phyloP scores from a whole-genome alignment of 2,888 invertebrate species.

The Mesorhabditis spiculigera region DNA sequence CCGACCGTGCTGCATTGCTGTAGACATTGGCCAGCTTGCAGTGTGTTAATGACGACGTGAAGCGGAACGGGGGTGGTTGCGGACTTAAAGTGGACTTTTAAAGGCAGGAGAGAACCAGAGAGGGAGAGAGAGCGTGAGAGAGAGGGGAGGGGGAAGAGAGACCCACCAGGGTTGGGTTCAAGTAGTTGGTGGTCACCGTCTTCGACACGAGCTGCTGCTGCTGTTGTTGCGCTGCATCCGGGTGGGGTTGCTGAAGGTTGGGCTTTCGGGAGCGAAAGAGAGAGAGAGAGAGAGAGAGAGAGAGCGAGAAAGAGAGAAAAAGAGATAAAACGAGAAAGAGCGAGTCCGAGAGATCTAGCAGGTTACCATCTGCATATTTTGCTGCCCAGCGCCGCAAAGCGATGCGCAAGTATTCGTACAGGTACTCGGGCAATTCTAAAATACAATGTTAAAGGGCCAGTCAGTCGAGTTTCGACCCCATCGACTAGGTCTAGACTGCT shows the following conservation, averaged over 20 bases:
- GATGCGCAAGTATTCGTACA: neutral
- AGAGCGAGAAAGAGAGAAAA: no score
- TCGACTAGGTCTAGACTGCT: no score
- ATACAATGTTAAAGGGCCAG: neutral
- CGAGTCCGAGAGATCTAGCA: no score
- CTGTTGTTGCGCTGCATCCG: no score
- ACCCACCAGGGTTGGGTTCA: neutral
- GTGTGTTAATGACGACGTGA: neutral
- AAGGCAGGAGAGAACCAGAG: neutral
- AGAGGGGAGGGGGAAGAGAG: neutral
- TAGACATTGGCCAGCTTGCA: slow-evolving; percentile 3
- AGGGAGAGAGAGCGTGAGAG: neutral
- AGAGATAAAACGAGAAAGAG: no score
- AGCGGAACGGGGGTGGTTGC: neutral
- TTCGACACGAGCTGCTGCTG: neutral
- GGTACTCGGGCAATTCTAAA: neutral
- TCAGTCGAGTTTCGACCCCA: no score
- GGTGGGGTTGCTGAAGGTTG: no score
- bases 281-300: no score
- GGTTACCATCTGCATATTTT: no score
- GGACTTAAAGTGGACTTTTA: neutral
- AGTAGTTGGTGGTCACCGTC: neutral
- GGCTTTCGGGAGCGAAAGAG: no score
- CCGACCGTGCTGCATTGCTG: neutral
- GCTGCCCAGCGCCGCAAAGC: neutral